Evolutionary conservation across 2,888 invertebrate species (phyloP).

Genomic region (Coleophora deauratella): DNA sequence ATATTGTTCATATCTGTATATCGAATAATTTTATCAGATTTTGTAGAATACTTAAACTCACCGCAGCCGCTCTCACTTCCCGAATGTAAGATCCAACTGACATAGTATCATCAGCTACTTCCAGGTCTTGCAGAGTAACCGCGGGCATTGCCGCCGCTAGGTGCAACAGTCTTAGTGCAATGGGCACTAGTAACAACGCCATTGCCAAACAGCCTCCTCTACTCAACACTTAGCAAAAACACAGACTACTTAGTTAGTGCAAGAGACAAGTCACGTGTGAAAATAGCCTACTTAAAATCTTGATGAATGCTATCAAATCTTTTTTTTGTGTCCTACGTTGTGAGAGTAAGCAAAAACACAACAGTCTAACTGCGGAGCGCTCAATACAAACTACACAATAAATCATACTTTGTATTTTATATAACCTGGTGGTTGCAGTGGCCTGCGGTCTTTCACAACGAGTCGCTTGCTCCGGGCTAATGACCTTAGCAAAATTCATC

Average conservation of each 20-base stretch:
- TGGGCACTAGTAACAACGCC: conserved; percentile 31
- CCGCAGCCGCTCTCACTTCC: conserved; percentile 70
- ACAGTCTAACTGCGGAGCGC: conserved; percentile 23
- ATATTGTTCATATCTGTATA: too few relatives aligned
- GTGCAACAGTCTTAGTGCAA: conserved; percentile 41
- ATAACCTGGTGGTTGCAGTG: conserved; percentile 53
- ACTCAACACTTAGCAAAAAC: neutral
- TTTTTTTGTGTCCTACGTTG: too few relatives aligned
- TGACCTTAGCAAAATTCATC: conserved; percentile 25
- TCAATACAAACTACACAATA: conserved; percentile 36
- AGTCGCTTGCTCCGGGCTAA: conserved; percentile 3
- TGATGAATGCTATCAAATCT: too few relatives aligned
- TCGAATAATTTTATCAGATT: too few relatives aligned
- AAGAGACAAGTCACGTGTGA: too few relatives aligned
- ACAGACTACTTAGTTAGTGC: too few relatives aligned
- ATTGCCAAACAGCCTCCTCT: conserved; percentile 15
- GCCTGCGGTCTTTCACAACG: conserved; percentile 46
- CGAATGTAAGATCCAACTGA: conserved; percentile 74
- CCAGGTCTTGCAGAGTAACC: conserved; percentile 44
- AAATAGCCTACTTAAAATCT: too few relatives aligned
- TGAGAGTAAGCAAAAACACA: too few relatives aligned
- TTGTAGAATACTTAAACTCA: too few relatives aligned
- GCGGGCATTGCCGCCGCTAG: conserved; percentile 35
- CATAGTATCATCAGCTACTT: conserved; percentile 63
- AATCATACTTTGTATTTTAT: conserved; percentile 54